Conservation (phyloP, 2,888 invertebrate species). For the Lamellibrachia satsuma region DNA sequence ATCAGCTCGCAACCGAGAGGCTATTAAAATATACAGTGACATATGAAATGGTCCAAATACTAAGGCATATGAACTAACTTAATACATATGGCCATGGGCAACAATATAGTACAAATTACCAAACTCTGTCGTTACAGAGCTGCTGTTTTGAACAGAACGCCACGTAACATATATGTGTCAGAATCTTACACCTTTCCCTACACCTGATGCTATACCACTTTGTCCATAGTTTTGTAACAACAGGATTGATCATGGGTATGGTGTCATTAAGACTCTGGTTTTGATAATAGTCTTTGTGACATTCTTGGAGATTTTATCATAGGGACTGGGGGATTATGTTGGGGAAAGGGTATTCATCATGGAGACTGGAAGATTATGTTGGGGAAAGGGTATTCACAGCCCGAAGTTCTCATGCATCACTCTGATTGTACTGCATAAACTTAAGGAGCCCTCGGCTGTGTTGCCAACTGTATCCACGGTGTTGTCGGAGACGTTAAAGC, state of each 20-base stretch:
- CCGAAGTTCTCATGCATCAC: conserved; percentile 48
- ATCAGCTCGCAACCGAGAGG: no score
- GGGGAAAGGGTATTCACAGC: conserved; percentile 30
- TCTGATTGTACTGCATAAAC: conserved; percentile 41
- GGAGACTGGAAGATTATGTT: neutral
- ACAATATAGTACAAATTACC: no score
- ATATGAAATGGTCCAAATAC: no score
- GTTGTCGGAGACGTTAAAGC: conserved; percentile 37
- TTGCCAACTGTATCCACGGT: conserved; percentile 38
- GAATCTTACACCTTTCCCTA: no score
- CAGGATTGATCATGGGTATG: neutral
- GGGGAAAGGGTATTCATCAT: conserved; percentile 26
- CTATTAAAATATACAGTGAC: no score
- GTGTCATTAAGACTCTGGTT: neutral
- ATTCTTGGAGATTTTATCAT: neutral
- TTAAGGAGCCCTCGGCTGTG: conserved; percentile 38
- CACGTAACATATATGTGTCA: no score
- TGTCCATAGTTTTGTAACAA: no score
- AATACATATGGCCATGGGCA: no score
- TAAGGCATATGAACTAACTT: no score
- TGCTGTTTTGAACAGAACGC: no score
- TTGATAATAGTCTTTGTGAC: neutral
- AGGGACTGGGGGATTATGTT: neutral
- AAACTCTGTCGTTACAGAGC: no score
- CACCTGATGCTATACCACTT: no score